Base-by-base conservation (phyloP, 2,888 invertebrate genomes). In the Laothoe populi region DNA sequence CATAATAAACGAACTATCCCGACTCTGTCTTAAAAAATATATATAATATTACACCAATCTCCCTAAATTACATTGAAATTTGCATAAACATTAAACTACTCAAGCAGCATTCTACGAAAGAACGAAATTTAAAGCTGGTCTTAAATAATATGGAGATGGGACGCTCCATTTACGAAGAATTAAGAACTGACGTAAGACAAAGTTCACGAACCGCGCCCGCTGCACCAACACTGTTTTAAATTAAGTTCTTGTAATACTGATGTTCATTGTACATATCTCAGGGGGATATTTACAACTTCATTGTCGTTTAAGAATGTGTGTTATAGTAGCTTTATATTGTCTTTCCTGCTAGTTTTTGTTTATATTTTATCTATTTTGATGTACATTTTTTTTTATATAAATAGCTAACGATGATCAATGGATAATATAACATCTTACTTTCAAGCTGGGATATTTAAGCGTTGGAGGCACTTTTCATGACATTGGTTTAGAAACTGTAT, bases 201-300 rank as follows among this genome's bases (percentile, higher is more conserved):
- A 53, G 19, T 53, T 53, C 26, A 31, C 19, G 16, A 10, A 48
- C n/a, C 13, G n/a, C 10, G 53, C 19, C 53, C 10, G 19, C 23
- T 46, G 42, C 16, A 42, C 16, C 16, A 19, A 44, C 44, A 53
- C 53, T 53, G 53, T 53, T 53, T 53, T 53, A 53, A 53, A 53
- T 53, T 10, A 53, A 53, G 53, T 53, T 53, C 35, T 3, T 19
- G 24, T 23, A 13, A 31, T 53, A 35, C 19, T 19, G 35, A 35
- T 26, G 49, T 48, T 11, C 8, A 53, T 46, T 1, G 19, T 44
- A 38, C 16, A 23, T 24, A 8, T 35, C 2, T 53, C 31, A 4
- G 35, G 19, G 10, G 35, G 19, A 44, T 19, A 19, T 44, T 44
- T 44, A n/a, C 1, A 44, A 38, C 38, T 1, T 38, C 38, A 3